Percentiles rank a stretch among this genome's conserved stretches.
Conservation (phyloP, 2,888 invertebrate species). For the Carabus problematicus region DNA sequence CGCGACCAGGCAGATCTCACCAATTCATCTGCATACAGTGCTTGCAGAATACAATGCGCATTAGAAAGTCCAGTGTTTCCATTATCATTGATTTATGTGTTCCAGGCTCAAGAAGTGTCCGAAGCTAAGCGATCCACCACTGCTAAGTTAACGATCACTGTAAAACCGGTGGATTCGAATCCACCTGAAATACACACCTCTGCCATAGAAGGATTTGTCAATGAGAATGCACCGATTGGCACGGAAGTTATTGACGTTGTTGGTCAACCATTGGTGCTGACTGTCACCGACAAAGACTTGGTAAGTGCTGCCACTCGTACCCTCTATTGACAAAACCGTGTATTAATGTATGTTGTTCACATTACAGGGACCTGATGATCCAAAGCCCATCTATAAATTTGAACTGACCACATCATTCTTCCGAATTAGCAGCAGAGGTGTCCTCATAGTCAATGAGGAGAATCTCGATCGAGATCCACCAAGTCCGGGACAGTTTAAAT, state of each 20-base stretch:
- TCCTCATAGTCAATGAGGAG: conserved; percentile 81
- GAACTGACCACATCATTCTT: conserved; percentile 87
- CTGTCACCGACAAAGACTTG: conserved; percentile 85
- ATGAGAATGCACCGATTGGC: conserved; percentile 87
- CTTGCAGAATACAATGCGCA: background rate
- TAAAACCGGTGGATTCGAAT: conserved; percentile 86
- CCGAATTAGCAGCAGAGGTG: conserved; percentile 75
- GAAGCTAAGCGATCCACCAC: conserved; percentile 81
- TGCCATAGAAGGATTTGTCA: conserved; percentile 77
- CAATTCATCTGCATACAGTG: conserved; percentile 1
- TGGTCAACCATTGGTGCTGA: conserved; percentile 73
- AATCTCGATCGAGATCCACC: conserved; percentile 88
- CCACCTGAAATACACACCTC: conserved; percentile 80
- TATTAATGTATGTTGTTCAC: conserved; percentile 23
- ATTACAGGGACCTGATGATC: conserved; percentile 78
- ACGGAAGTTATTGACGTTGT: conserved; percentile 75
- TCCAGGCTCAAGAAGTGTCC: conserved; percentile 82
- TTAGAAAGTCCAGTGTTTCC: conserved; percentile 2
- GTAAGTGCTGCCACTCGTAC: conserved; percentile 69
- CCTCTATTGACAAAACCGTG: background rate
- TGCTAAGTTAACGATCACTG: conserved; percentile 80
- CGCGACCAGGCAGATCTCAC: conserved; percentile 10
- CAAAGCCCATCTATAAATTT: conserved; percentile 79
- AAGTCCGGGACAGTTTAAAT: conserved; percentile 81
- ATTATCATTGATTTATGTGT: conserved; percentile 41